Percentiles rank a stretch among this genome's conserved stretches.
Conservation (phyloP, 2,888 invertebrate species). For the Leucozona laternaria region DNA sequence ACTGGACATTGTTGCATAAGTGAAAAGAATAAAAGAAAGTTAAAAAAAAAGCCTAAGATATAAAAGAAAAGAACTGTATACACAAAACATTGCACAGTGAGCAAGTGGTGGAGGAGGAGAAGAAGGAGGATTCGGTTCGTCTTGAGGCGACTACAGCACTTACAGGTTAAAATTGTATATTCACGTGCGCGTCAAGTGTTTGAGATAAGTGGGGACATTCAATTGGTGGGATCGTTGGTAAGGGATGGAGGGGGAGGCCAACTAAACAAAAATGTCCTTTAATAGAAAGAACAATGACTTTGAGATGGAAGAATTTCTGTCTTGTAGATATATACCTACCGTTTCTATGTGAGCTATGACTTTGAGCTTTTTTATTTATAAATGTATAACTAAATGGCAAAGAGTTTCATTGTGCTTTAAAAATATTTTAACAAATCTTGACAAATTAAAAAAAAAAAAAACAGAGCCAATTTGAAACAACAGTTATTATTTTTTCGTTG, state of each 20-base stretch:
- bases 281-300: constrained; percentile 49
- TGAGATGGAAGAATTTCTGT: constrained; percentile 1
- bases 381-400: neutral
- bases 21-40: neutral
- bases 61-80: constrained; percentile 8
- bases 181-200: constrained; percentile 61
- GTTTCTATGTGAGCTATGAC: neutral
- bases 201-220: constrained; percentile 44
- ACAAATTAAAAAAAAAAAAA: neutral
- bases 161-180: constrained; percentile 49
- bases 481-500: neutral
- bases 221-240: neutral
- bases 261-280: constrained; percentile 55
- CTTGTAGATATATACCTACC: neutral
- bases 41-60: neutral
- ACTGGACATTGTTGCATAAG: constrained; percentile 71
- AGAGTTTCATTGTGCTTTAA: neutral
- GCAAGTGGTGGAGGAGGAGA: neutral
- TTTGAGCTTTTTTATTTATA: neutral
- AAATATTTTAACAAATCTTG: neutral
- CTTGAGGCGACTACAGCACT: constrained; percentile 12
- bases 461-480: neutral
- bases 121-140: neutral
- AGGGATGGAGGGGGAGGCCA: neutral
- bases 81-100: neutral